These are phyloP conservation scores for Graptemys geographica DNA, from an alignment of 2,797 vertebrate genomes.

Conservation along the genomic window DNA sequence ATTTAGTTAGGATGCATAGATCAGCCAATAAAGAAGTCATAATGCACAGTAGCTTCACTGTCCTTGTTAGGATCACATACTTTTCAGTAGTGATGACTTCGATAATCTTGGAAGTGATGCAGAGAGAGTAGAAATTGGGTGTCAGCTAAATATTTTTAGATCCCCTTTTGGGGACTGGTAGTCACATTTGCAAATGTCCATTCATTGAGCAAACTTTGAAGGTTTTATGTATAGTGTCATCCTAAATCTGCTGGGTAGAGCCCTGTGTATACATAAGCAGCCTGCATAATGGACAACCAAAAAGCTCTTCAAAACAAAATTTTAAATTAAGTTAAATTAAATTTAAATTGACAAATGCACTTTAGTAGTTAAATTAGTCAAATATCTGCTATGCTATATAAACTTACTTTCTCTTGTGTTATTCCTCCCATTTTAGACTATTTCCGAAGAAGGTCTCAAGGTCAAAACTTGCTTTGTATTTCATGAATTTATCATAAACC, in stretches of 20 bases:
- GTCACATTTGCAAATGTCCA: rapidly evolving
- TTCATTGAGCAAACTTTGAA: rapidly evolving
- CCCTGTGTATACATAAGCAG: not conserved
- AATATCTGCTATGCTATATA: rapidly evolving
- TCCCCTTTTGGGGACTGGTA: not conserved
- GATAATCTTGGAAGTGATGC: rapidly evolving
- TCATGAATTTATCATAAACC: not conserved
- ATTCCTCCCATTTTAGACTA: not conserved
- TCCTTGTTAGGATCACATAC: rapidly evolving
- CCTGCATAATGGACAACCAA: rapidly evolving
- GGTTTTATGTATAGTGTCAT: rapidly evolving
- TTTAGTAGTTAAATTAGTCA: not conserved
- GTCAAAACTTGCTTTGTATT: not conserved
- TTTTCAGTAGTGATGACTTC: not conserved
- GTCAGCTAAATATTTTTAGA: not conserved
- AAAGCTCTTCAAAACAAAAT: not conserved
- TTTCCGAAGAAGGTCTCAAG: not conserved
- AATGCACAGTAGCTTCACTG: rapidly evolving
- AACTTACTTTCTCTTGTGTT: rapidly evolving
- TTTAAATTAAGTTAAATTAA: too few species aligned
- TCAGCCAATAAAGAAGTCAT: rapidly evolving
- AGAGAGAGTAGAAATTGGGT: not conserved
- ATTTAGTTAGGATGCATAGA: not conserved
- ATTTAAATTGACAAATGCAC: not conserved
- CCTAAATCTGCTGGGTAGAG: not conserved